phyloP scores from a whole-genome alignment of 1,140 invertebrate genomes.

The Rhyzopertha dominica region DNA sequence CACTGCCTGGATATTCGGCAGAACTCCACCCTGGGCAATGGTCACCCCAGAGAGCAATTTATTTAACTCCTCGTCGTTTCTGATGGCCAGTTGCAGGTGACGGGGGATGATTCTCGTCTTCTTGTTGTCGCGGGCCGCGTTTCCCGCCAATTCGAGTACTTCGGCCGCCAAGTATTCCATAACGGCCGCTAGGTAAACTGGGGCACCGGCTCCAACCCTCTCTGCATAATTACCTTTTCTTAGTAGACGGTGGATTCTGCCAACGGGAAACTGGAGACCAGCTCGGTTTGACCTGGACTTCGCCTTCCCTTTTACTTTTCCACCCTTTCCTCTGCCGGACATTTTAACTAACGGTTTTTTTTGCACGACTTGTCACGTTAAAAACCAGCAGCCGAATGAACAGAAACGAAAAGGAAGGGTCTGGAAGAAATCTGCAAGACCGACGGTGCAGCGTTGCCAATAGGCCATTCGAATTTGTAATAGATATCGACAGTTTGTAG shows the following conservation, averaged over 20 bases:
- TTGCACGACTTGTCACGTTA: too few relatives aligned
- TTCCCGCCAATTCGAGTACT: slow-evolving; percentile 72
- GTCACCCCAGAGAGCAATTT: slow-evolving; percentile 73
- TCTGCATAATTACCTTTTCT: slow-evolving; percentile 70
- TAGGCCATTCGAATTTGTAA: too few relatives aligned
- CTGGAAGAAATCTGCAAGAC: too few relatives aligned
- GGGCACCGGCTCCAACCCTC: slow-evolving; percentile 62
- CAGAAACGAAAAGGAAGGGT: too few relatives aligned
- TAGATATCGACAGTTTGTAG: too few relatives aligned
- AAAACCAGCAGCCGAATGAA: too few relatives aligned
- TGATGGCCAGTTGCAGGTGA: slow-evolving; percentile 76
- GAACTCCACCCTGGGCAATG: slow-evolving; percentile 77
- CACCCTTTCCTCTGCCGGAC: too few relatives aligned
- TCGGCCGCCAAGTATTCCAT: slow-evolving; percentile 64
- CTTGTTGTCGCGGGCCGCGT: slow-evolving; percentile 65
- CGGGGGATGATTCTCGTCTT: slow-evolving; percentile 70
- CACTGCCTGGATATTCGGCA: slow-evolving; percentile 73
- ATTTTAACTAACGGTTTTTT: too few relatives aligned
- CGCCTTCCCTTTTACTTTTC: too few relatives aligned
- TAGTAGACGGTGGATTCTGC: slow-evolving; percentile 63
- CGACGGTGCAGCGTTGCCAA: too few relatives aligned
- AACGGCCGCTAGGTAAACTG: slow-evolving; percentile 65
- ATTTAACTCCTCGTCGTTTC: slow-evolving; percentile 83
- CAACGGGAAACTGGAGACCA: slow-evolving; percentile 67
- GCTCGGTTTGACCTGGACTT: too few relatives aligned